These are phyloP conservation scores for Ophion slaviceki DNA, from an alignment of 2,888 invertebrate species.

Conservation along the genomic window DNA sequence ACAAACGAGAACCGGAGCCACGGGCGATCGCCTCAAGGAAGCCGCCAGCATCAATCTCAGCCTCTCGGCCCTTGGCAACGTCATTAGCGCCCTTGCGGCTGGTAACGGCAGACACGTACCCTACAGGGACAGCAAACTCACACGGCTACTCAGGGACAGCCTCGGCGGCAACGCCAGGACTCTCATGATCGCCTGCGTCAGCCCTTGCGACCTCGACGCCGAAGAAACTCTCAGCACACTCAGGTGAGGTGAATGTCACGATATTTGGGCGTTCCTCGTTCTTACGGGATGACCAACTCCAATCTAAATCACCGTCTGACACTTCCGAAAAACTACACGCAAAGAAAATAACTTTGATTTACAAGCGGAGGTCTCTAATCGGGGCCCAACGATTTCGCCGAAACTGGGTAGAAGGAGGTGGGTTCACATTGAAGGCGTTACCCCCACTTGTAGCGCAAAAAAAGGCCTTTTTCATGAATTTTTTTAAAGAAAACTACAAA, in stretches of 20 bases:
- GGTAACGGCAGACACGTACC: slow-evolving; percentile 90
- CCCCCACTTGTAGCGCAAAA: no score
- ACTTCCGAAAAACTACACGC: no score
- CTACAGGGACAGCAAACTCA: slow-evolving; percentile 93
- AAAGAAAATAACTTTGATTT: no score
- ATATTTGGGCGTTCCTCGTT: background rate
- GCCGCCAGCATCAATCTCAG: slow-evolving; percentile 96
- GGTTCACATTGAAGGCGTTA: no score
- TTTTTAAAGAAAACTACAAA: no score
- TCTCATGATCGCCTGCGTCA: slow-evolving; percentile 94
- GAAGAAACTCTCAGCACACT: slow-evolving; percentile 93
- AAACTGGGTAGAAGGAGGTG: no score
- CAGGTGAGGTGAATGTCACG: slow-evolving; percentile 77
- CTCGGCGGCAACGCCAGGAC: slow-evolving; percentile 95
- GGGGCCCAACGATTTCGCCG: no score
- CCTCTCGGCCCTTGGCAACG: slow-evolving; percentile 94
- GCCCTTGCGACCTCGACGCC: slow-evolving; percentile 92
- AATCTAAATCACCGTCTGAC: background rate
- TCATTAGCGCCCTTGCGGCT: slow-evolving; percentile 93
- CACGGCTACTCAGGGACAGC: slow-evolving; percentile 91
- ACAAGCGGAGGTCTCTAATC: no score
- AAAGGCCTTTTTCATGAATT: no score
- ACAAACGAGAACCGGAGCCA: slow-evolving; percentile 93
- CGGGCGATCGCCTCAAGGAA: slow-evolving; percentile 93
- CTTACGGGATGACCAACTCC: no score